Evolutionary conservation across 2,888 invertebrate genomes (phyloP).

Genomic region (Dryadula phaetusa): DNA sequence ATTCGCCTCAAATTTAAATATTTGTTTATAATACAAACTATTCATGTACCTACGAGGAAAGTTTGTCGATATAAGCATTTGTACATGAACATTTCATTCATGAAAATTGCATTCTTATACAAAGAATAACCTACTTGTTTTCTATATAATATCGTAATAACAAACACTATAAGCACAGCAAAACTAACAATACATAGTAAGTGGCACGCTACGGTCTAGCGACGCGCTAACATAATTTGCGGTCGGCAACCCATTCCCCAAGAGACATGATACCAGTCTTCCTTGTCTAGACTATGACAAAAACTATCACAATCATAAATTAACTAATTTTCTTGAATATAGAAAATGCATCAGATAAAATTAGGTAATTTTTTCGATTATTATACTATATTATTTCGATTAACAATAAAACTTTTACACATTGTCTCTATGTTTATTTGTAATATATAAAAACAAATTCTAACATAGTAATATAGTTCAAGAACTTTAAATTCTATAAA

Average conservation of each 20-base stretch:
- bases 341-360: background rate
- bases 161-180: slow-evolving; percentile 12
- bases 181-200: slow-evolving; percentile 53
- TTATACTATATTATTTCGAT: too few species aligned
- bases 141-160: slow-evolving; percentile 14
- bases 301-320: slow-evolving; percentile 7
- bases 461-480: too few species aligned
- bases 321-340: background rate
- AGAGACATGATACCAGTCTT: slow-evolving; percentile 64
- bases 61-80: background rate
- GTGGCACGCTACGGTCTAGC: slow-evolving; percentile 65
- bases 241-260: slow-evolving; percentile 70
- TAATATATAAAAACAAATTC: too few species aligned
- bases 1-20: background rate
- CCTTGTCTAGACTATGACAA: slow-evolving; percentile 67
- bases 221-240: slow-evolving; percentile 71
- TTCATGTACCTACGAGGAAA: background rate
- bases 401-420: too few species aligned
- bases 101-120: background rate
- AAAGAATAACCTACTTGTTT: background rate
- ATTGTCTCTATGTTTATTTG: too few species aligned
- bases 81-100: background rate
- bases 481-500: too few species aligned
- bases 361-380: too few species aligned
- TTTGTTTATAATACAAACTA: background rate